Evolutionary conservation across 1,140 invertebrate species (phyloP).

Genomic region (Xylocopa sonorina): DNA sequence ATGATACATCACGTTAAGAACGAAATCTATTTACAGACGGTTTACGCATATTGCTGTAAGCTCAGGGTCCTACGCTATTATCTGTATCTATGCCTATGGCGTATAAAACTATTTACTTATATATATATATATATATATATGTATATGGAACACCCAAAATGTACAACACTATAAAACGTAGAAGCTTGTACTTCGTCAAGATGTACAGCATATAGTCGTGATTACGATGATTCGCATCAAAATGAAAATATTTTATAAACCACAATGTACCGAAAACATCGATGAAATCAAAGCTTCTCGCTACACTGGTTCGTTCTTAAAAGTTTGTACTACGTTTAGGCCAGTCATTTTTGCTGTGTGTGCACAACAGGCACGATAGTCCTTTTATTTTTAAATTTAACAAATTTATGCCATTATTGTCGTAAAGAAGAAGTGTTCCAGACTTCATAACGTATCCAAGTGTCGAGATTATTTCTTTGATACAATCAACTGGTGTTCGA

Average conservation of each 20-base stretch:
- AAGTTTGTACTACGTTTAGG: conserved; percentile 70
- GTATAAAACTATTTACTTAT: conserved; percentile 67
- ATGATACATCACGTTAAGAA: conserved; percentile 18
- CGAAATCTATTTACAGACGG: conserved; percentile 59
- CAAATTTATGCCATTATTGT: conserved; percentile 59
- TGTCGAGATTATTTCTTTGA: neutral
- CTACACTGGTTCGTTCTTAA: conserved; percentile 29
- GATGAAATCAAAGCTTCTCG: conserved; percentile 23
- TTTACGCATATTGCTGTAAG: conserved; percentile 41
- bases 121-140: conserved; percentile 13
- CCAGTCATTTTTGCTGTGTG: conserved; percentile 57
- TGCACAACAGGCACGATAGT: conserved; percentile 49
- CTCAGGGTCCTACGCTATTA: conserved; percentile 18
- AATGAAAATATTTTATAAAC: conserved; percentile 20
- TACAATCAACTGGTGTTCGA: neutral
- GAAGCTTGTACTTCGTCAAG: conserved; percentile 60
- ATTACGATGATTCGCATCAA: conserved; percentile 7
- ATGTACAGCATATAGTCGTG: conserved; percentile 38
- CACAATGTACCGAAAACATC: conserved; percentile 13
- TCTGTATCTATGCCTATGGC: conserved; percentile 44
- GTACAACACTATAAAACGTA: conserved; percentile 65
- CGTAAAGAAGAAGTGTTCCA: conserved; percentile 60
- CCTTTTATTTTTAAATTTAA: conserved; percentile 18
- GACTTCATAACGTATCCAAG: conserved; percentile 54
- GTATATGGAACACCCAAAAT: conserved; percentile 62